Evolutionary conservation across 2,113 vertebrate genomes (phyloP), one percentile per base, ranked within the genome.

Genomic region (Panurus biarmicus): DNA sequence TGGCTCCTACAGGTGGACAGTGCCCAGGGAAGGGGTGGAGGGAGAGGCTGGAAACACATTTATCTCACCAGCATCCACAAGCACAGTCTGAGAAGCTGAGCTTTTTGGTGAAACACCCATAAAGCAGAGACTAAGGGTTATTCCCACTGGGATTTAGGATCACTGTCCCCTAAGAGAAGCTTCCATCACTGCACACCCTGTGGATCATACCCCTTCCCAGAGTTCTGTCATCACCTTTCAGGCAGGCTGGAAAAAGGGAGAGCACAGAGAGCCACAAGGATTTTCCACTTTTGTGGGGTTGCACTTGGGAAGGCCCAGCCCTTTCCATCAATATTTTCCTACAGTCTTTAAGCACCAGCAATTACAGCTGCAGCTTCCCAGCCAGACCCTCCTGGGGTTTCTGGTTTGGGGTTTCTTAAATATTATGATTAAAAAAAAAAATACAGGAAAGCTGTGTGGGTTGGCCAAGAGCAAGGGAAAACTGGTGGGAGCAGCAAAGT

Each of bases 141-240:
- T 47, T 83, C 35, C 48, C 19, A 0, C 1, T 2, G 33, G 44
- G 38, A 35, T 56, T 36, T 35, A 5, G 25, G 79, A 12, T 28
- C 3, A 0, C 36, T 5, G 2, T 9, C 21, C 13, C 5, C 0
- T 8, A 3, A 15, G 28, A 33, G n/a, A 11, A 6, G 22, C 11
- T 25, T 24, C 36, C 33, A 7, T 38, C 2, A 2, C 23, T 3
- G 6, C 1, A 5, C 0, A 4, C 35, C 53, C 54, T 2, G 23
- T 3, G 6, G 36, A 5, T 17, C 15, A 4, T 25, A 2, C 1
- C 25, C 67, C 75, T 38, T 36, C 7, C 50, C 45, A 67, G 47
- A 12, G 8, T 5, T 38, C 42, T 25, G 1, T 1, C 1, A 1
- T 40, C 40, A 15, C 31, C 36, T 76, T 40, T 12, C 18, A 14